Conservation (phyloP, 2,888 invertebrate genomes). For the Cyaniris semiargus region DNA sequence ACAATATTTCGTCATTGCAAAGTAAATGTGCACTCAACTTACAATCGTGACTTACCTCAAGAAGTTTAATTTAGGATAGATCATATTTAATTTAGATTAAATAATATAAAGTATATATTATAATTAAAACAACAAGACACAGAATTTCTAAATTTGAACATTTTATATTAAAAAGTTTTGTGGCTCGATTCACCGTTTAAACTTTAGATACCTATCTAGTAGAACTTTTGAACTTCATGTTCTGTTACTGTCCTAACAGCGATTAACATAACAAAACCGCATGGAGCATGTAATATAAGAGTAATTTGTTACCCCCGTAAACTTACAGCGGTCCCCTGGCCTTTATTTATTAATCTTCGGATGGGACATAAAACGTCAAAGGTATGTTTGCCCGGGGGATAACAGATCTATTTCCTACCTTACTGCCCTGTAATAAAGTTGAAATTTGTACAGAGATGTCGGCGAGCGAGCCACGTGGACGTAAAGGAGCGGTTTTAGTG, state of each 20-base stretch:
- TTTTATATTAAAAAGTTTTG: too few species aligned
- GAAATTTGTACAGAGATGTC: not conserved
- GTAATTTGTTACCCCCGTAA: constrained; percentile 6
- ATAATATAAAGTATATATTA: too few species aligned
- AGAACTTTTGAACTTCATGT: too few species aligned
- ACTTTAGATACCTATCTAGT: too few species aligned
- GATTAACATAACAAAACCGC: constrained; percentile 13
- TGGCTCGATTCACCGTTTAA: too few species aligned
- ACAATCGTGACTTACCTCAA: too few species aligned
- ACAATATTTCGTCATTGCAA: too few species aligned
- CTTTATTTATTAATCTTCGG: constrained; percentile 28
- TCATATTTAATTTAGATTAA: too few species aligned
- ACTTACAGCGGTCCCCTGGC: constrained; percentile 7
- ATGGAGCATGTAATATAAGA: not conserved
- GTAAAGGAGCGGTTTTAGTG: constrained; percentile 12
- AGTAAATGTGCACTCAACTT: too few species aligned
- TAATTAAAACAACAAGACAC: too few species aligned
- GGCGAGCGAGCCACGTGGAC: not conserved
- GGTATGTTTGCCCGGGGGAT: not conserved
- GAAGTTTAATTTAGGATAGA: too few species aligned
- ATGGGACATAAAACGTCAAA: constrained; percentile 26
- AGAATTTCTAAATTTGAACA: too few species aligned
- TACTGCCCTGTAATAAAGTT: not conserved
- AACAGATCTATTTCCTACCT: not conserved
- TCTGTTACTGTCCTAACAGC: not conserved